These are phyloP conservation scores for Gracilinanus agilis DNA, from an alignment of 2,113 vertebrate species.

Conservation along the genomic window DNA sequence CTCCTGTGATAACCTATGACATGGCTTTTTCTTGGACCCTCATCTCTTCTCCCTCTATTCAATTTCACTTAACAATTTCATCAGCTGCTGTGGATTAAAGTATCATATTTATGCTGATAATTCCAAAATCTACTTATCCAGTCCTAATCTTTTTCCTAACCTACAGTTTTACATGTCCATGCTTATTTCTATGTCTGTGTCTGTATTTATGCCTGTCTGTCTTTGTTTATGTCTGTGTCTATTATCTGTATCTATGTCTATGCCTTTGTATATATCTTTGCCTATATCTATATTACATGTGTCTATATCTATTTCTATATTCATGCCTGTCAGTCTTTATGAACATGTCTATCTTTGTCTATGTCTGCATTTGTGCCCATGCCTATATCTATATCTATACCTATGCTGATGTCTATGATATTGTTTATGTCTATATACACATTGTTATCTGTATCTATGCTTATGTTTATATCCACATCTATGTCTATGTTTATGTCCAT, in stretches of 20 bases:
- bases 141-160: background rate
- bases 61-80: no score
- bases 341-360: no score
- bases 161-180: background rate
- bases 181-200: no score
- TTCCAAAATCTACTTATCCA: background rate
- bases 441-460: no score
- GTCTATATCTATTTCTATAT: background rate
- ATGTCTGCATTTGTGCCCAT: accelerated
- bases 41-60: background rate
- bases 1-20: background rate
- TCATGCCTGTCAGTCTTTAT: background rate
- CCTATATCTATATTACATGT: background rate
- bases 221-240: no score
- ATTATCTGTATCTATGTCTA: background rate
- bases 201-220: no score
- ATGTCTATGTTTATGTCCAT: no score
- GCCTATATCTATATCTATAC: background rate
- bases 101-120: background rate
- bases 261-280: background rate
- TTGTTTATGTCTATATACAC: background rate
- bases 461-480: no score
- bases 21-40: background rate
- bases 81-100: background rate
- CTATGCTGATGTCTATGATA: background rate